Percentiles rank a stretch among this genome's conserved stretches.
Evolutionary conservation across 2,797 vertebrate genomes (phyloP).

Genomic region (Morelia viridis): DNA sequence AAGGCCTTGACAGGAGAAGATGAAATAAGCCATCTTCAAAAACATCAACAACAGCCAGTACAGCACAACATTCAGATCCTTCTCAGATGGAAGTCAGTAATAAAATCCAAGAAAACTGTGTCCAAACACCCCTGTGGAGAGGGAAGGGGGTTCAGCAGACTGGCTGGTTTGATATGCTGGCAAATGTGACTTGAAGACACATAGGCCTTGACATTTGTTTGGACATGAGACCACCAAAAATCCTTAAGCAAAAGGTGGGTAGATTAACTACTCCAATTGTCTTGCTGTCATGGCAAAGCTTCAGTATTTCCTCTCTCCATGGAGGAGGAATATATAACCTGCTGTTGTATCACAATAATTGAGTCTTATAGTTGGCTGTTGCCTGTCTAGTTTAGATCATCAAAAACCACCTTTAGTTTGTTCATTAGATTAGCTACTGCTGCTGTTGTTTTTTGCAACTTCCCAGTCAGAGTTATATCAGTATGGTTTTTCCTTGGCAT

Average conservation of each 20-base stretch:
- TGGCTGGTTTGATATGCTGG: not conserved
- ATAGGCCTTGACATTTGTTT: not conserved
- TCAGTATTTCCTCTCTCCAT: not conserved
- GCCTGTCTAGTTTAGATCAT: not conserved
- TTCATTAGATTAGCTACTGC: not conserved
- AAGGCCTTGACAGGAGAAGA: not conserved
- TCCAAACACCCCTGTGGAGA: not conserved
- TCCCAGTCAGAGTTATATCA: not conserved
- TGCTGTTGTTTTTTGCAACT: not conserved
- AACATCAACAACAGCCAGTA: not conserved
- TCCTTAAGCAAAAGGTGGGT: not conserved
- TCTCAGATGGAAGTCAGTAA: not conserved
- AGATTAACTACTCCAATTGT: not conserved
- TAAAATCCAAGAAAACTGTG: not conserved
- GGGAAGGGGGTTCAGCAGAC: not conserved
- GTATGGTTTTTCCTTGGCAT: not conserved
- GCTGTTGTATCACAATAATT: not conserved
- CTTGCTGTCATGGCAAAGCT: not conserved
- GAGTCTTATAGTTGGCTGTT: not conserved
- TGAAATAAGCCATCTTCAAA: no score
- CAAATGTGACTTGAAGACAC: not conserved
- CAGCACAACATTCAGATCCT: not conserved
- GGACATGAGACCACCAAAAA: not conserved
- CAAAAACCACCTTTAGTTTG: not conserved
- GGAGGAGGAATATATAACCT: not conserved